A percentile compares a stretch with the other conserved stretches of the same genome.
These are phyloP conservation scores for Pangasius djambal DNA, from an alignment of 2,797 vertebrate species.

Conservation along the genomic window DNA sequence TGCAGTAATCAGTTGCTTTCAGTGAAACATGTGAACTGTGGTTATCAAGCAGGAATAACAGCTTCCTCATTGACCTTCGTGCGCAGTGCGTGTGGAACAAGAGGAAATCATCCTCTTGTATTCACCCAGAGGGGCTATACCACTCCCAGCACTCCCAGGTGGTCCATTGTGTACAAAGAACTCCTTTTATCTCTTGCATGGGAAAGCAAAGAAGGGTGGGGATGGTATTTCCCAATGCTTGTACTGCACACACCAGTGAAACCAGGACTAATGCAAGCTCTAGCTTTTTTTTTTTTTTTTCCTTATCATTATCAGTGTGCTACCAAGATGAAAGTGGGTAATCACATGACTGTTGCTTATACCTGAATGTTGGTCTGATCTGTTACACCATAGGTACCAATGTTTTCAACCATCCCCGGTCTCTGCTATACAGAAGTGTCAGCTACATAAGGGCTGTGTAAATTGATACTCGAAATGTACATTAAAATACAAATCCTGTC, in stretches of 20 bases:
- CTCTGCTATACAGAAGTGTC: background rate
- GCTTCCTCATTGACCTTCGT: background rate
- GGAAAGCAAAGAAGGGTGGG: background rate
- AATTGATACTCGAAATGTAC: background rate
- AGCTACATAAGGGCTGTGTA: background rate
- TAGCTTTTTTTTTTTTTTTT: background rate
- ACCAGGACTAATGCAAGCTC: background rate
- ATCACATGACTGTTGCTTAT: background rate
- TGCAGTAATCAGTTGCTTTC: background rate
- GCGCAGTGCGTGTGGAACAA: background rate
- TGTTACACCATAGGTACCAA: background rate
- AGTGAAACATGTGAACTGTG: background rate
- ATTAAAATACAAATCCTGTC: background rate
- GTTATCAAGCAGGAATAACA: constrained; percentile 12
- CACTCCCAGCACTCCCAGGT: constrained; percentile 3
- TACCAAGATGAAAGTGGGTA: background rate
- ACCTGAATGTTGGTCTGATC: background rate
- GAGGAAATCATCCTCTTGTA: background rate
- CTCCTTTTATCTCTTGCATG: constrained; percentile 18
- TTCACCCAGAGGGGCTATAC: constrained; percentile 11
- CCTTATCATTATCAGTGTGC: background rate
- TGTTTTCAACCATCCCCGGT: background rate
- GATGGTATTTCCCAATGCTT: background rate
- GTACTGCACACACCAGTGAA: background rate
- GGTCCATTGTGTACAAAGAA: constrained; percentile 10